Conservation (phyloP, 2,888 invertebrate genomes). For the Lysandra coridon region DNA sequence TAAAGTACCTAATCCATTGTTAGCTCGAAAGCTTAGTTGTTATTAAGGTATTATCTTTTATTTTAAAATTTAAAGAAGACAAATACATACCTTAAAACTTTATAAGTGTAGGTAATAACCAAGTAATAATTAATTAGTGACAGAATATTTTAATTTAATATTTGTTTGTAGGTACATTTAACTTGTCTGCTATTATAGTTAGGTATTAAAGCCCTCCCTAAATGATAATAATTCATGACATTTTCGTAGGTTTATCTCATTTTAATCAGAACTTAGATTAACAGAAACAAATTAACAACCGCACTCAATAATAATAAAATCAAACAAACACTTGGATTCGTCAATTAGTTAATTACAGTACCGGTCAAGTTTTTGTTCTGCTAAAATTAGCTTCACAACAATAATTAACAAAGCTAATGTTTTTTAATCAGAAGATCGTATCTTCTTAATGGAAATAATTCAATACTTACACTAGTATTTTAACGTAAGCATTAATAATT, state of each 20-base stretch:
- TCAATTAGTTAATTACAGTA: background rate
- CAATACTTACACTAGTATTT: background rate
- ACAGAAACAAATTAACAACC: background rate
- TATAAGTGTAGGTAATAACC: too few relatives aligned
- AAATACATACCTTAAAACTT: too few relatives aligned
- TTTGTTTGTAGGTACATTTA: too few relatives aligned
- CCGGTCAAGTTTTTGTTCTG: background rate
- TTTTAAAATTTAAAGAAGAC: too few relatives aligned
- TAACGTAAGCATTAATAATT: background rate
- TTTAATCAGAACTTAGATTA: background rate
- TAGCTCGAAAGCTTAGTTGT: background rate
- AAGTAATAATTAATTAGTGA: too few relatives aligned
- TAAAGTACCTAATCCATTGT: conserved; percentile 11
- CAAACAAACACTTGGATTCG: background rate
- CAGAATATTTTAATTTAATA: too few relatives aligned
- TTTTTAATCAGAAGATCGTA: conserved; percentile 14
- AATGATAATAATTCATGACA: too few relatives aligned
- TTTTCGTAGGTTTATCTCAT: too few relatives aligned
- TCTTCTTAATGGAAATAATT: background rate
- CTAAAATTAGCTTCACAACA: background rate
- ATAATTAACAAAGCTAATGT: conserved; percentile 19
- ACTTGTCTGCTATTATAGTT: too few relatives aligned
- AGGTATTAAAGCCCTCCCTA: too few relatives aligned
- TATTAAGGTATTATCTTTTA: background rate
- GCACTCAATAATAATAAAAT: background rate